Evolutionary conservation across 2,888 invertebrate species (phyloP).

Genomic region (Eutolmus rufibarbis): DNA sequence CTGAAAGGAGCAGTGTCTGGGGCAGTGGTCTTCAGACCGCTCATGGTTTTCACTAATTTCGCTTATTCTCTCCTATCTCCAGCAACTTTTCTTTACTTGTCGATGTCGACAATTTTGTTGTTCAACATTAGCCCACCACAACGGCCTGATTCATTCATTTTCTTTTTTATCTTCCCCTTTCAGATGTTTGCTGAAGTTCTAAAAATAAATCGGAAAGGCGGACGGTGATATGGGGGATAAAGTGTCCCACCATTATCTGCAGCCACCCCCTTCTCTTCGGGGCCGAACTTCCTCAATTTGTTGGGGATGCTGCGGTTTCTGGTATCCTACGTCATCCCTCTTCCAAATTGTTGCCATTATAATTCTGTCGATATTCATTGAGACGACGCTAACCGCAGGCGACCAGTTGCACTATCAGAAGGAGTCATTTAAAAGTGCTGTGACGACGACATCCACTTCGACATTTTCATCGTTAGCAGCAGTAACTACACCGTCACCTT

Average conservation of each 20-base stretch:
- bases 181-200: slow-evolving; percentile 52
- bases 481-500: slow-evolving; percentile 48
- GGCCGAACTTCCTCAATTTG: slow-evolving; percentile 40
- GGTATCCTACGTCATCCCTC: slow-evolving; percentile 43
- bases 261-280: slow-evolving; percentile 43
- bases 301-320: slow-evolving; percentile 39
- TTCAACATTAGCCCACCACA: not conserved
- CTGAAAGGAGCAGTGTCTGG: not conserved
- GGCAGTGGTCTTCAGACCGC: not conserved
- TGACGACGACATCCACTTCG: slow-evolving; percentile 45
- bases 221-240: slow-evolving; percentile 52
- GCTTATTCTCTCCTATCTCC: not conserved
- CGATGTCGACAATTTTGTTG: not conserved
- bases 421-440: slow-evolving; percentile 34
- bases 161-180: slow-evolving; percentile 42
- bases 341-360: slow-evolving; percentile 40
- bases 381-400: slow-evolving; percentile 42
- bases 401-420: slow-evolving; percentile 25
- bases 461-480: slow-evolving; percentile 45
- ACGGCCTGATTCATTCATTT: slow-evolving; percentile 1
- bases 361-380: slow-evolving; percentile 43
- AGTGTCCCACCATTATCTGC: slow-evolving; percentile 48
- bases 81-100: not conserved
- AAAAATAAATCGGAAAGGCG: slow-evolving; percentile 49
- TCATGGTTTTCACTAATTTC: not conserved